These are phyloP conservation scores for Hystrix brachyura DNA, from an alignment of 2,113 vertebrate genomes.

Conservation along the genomic window DNA sequence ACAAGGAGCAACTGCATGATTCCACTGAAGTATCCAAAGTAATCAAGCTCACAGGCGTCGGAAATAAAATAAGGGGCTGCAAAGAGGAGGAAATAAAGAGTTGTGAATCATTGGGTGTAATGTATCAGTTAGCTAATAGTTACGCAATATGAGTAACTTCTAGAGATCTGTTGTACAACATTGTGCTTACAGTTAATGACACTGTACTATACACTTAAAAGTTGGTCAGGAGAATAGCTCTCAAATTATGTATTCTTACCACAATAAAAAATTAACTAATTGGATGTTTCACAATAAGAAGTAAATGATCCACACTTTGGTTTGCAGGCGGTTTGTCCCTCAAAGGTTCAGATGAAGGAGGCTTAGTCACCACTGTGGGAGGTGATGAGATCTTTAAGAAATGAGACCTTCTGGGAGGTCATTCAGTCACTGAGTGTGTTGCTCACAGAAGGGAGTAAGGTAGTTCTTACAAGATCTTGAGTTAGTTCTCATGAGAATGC, in stretches of 20 bases:
- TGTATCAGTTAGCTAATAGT: background rate
- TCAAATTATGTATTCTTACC: background rate
- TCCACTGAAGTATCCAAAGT: background rate
- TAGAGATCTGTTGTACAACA: background rate
- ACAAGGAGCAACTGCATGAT: background rate
- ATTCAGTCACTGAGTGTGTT: background rate
- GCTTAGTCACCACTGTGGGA: background rate
- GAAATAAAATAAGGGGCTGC: background rate
- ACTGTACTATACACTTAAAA: background rate
- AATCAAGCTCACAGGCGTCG: background rate
- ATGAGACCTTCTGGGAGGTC: background rate
- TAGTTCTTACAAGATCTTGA: background rate
- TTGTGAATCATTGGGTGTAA: background rate
- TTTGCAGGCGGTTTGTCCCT: background rate
- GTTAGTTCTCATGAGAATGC: background rate
- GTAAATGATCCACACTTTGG: background rate
- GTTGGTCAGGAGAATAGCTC: background rate
- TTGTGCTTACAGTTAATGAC: background rate
- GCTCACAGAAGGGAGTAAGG: background rate
- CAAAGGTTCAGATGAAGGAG: background rate
- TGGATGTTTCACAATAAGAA: conserved; percentile 25
- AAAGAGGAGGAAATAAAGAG: background rate
- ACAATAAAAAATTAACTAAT: background rate
- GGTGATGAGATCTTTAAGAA: background rate
- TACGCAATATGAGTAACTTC: background rate